Base-by-base conservation (phyloP, 1,140 invertebrate species). In the Proctacanthus coquilletti region DNA sequence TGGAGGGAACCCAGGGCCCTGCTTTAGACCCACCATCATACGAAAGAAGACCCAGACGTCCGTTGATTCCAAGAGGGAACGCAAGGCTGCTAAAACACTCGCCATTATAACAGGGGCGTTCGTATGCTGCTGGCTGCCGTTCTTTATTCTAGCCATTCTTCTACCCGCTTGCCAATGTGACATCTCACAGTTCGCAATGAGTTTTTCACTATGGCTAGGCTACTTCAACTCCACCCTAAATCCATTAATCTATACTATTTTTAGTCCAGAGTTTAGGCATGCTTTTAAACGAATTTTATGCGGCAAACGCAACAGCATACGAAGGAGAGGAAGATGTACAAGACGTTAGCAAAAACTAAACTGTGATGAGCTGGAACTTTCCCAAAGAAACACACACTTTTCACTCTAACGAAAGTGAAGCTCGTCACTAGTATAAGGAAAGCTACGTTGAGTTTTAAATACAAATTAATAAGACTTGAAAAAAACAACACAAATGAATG, bases 31-130 rank as follows among this genome's bases (percentile, higher is more conserved):
- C 27, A 34, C 39, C 6, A 35, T 35, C 18, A 6, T 18, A 6
- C 47, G 50, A 29, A 53, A 53, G 38, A 77, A 75, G 52, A 66
- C 68, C 1, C 74, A 76, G 45, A 76, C 80, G 42, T 72, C 72
- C 5, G 72, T 74, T 18, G 79, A 81, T 40, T 77, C 77, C 2
- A 86, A 86, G 49, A 68, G 85, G n/a, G 86, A 93, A 52, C 67
- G 81, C 29, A 92, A 91, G 62, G 87, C 87, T 11, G 87, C 85
- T 15, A 87, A 89, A 62, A 92, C 86, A 14, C 65, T 93, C 45
- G 86, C 84, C 45, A 87, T 88, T 57, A 86, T 89, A 42, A 91
- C 86, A 18, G 85, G 84, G 21, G 84, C 81, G 31, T 91, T 91
- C 60, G 80, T 89, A 19, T 71, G 80, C 29, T 89, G 85, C 59